A percentile compares a stretch with the other conserved stretches of the same genome.
phyloP scores from a whole-genome alignment of 2,888 invertebrate species.

The Pyrrhosoma nymphula region DNA sequence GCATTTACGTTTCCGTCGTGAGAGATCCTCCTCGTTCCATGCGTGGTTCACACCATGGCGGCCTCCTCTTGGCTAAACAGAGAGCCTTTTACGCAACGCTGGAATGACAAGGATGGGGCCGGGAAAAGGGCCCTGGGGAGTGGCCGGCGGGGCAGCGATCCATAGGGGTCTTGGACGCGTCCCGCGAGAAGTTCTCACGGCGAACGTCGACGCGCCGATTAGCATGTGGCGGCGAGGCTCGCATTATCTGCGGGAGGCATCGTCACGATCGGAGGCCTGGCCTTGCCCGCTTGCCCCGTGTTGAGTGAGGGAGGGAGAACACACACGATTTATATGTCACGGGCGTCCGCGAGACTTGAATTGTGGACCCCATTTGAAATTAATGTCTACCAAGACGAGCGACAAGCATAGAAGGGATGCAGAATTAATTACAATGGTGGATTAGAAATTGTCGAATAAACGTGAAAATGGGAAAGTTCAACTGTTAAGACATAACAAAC shows the following conservation, averaged over 20 bases:
- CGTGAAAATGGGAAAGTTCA: too few relatives aligned
- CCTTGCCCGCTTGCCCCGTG: neutral
- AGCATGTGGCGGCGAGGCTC: neutral
- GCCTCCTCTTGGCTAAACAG: too few relatives aligned
- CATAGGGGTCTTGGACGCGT: neutral
- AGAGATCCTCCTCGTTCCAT: too few relatives aligned
- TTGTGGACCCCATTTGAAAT: neutral
- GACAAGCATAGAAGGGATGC: too few relatives aligned
- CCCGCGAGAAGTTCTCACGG: neutral
- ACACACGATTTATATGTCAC: neutral
- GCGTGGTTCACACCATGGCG: too few relatives aligned
- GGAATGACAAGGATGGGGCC: neutral
- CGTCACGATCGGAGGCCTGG: neutral
- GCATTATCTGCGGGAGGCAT: conserved; percentile 18
- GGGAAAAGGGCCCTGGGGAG: neutral
- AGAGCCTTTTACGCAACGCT: neutral
- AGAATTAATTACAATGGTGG: too few relatives aligned
- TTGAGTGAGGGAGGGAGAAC: neutral
- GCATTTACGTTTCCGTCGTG: too few relatives aligned
- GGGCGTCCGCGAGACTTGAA: neutral
- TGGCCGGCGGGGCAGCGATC: too few relatives aligned
- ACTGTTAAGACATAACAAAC: too few relatives aligned
- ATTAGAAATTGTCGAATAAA: too few relatives aligned
- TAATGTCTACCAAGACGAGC: too few relatives aligned
- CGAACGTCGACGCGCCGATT: neutral